These are phyloP conservation scores for Dynastes tityus DNA, from an alignment of 2,888 invertebrate genomes.

Conservation along the genomic window DNA sequence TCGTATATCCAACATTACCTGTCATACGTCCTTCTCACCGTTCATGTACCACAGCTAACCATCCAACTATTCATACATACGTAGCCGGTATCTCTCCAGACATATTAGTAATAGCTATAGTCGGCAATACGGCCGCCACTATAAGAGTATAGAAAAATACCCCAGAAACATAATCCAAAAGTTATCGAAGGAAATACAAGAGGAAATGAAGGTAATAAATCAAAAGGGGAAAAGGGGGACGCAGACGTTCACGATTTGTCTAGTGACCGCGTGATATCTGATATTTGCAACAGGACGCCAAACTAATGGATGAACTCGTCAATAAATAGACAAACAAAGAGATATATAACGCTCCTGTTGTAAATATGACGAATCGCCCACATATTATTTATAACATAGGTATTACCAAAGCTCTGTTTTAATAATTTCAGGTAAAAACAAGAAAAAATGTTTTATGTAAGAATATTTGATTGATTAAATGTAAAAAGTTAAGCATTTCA, in stretches of 20 bases:
- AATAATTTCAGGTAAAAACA: no score
- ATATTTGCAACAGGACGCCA: constrained; percentile 68
- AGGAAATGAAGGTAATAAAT: constrained; percentile 70
- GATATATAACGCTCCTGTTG: constrained; percentile 52
- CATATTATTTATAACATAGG: neutral
- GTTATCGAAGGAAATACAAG: constrained; percentile 52
- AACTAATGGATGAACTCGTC: constrained; percentile 69
- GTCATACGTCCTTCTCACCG: constrained; percentile 1
- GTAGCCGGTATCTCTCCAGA: constrained; percentile 1
- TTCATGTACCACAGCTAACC: neutral
- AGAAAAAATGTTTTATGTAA: neutral
- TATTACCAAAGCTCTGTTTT: constrained; percentile 10
- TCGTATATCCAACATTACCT: constrained; percentile 28
- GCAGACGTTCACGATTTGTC: constrained; percentile 66
- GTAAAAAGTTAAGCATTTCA: no score
- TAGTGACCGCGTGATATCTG: constrained; percentile 69
- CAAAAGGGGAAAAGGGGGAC: constrained; percentile 64
- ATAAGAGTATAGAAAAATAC: constrained; percentile 45
- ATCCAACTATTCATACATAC: constrained; percentile 18
- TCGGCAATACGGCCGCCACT: constrained; percentile 8
- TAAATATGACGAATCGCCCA: constrained; percentile 57
- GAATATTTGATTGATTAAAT: no score
- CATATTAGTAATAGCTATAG: constrained; percentile 13
- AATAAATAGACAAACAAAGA: constrained; percentile 63
- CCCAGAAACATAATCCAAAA: constrained; percentile 51